Conservation (phyloP, 2,113 vertebrate genomes). For the Charadrius vociferus region DNA sequence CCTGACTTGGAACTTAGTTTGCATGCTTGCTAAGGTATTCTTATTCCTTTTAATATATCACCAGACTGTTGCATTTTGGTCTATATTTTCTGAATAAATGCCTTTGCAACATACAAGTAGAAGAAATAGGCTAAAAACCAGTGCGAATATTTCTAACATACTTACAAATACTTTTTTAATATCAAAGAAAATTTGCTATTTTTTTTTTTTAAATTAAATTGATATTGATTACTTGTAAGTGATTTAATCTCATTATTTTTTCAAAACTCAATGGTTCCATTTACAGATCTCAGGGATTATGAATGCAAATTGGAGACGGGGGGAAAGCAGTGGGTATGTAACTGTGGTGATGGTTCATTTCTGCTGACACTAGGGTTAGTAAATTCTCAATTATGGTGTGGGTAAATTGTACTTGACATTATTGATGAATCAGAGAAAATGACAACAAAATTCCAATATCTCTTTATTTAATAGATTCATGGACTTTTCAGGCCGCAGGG, state of each 20-base stretch:
- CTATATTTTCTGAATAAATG: background rate
- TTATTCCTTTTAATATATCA: background rate
- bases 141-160: background rate
- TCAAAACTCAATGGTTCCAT: background rate
- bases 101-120: background rate
- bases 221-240: background rate
- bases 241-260: background rate
- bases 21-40: background rate
- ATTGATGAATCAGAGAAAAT: background rate
- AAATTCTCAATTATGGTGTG: background rate
- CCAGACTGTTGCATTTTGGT: background rate
- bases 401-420: background rate
- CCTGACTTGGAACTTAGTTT: background rate
- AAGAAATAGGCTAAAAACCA: background rate
- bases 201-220: background rate
- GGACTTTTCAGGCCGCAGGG: background rate
- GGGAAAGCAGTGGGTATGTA: background rate
- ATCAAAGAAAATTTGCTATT: background rate
- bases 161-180: background rate
- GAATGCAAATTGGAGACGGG: background rate
- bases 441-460: background rate
- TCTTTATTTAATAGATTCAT: slow-evolving; percentile 8
- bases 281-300: background rate
- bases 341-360: background rate
- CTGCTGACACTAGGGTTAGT: background rate